These are phyloP conservation scores for Rhodophaea formosa DNA, from an alignment of 2,888 invertebrate species.

Conservation along the genomic window DNA sequence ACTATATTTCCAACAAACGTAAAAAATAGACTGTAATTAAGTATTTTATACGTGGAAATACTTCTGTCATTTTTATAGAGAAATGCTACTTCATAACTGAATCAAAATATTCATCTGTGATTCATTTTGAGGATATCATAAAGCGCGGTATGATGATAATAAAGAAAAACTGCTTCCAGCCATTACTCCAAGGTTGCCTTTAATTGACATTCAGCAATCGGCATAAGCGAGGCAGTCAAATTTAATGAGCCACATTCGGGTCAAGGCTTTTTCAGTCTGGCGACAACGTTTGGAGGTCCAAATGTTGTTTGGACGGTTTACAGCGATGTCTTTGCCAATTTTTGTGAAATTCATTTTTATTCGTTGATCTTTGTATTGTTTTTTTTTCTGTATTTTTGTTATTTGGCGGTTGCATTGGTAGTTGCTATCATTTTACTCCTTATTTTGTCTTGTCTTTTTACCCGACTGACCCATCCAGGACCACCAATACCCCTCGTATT, in stretches of 20 bases:
- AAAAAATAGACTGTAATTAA: too few species aligned
- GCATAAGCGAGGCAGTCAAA: slow-evolving; percentile 62
- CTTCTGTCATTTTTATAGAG: too few species aligned
- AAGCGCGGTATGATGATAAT: slow-evolving; percentile 49
- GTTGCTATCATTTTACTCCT: too few species aligned
- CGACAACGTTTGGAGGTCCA: slow-evolving; percentile 21
- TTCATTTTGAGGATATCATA: slow-evolving; percentile 25
- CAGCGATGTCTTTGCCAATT: slow-evolving; percentile 13
- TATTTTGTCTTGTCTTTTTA: too few species aligned
- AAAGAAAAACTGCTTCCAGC: slow-evolving; percentile 47
- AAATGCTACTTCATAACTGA: not conserved
- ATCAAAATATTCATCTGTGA: not conserved
- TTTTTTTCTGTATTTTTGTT: too few species aligned
- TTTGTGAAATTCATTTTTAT: slow-evolving; percentile 10
- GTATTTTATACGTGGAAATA: too few species aligned
- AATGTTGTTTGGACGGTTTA: slow-evolving; percentile 21
- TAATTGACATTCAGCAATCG: slow-evolving; percentile 67
- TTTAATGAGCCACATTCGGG: slow-evolving; percentile 68
- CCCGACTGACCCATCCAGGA: too few species aligned
- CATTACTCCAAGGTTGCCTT: slow-evolving; percentile 53
- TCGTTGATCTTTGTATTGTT: too few species aligned
- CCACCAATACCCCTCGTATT: too few species aligned
- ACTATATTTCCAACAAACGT: too few species aligned
- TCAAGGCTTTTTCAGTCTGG: slow-evolving; percentile 54
- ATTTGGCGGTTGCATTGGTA: too few species aligned